Evolutionary conservation across 2,797 vertebrate genomes (phyloP), one percentile per base, ranked within the genome.

Genomic region (Merluccius polli): DNA sequence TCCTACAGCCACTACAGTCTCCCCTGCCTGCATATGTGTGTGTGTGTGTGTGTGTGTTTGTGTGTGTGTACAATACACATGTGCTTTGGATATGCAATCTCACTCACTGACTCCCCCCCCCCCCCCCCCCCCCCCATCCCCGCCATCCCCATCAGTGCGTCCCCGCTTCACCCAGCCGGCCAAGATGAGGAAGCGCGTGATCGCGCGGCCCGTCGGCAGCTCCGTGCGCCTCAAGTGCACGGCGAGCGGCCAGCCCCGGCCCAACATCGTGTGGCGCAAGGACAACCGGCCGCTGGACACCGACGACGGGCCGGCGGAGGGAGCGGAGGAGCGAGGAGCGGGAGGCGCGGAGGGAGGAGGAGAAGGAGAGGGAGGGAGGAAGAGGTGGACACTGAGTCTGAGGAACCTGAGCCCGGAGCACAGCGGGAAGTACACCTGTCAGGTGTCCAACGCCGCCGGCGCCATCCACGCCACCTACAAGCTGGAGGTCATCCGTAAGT

Each of bases 161-260:
- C 98, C 98, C 18, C 94, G 97, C 69, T 99, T 99, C 91, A 99
- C 97, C 0, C 97, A 99, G 86, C 98, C 98, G 0, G 96, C 97
- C n/a, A 99, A 99, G 91, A 99, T 99, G 98, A 92, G 98, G 35
- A 95, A 96, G 79, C 95, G 98, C 0, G 97, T 99, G 88, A 99
- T 99, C 0, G 97, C 97, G 0, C 95, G 97, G 10, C 98, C 98
- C 0, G 97, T 98, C 0, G 98, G 98, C 65, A 99, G 98, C 90
- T 99, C 98, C 0, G 94, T 99, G 80, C 94, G 97, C 3, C 95
- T 99, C 38, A 99, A 98, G 90, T 99, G 98, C 0, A 93, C 95
- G 0, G 97, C 98, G 15, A 98, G 96, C 0, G 98, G 98, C 0
- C 95, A 98, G 87, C 98, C 98, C 0, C 91, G 95, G 9, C 98